Evolutionary conservation across 2,888 invertebrate genomes (phyloP).

Genomic region (Bembecia ichneumoniformis): DNA sequence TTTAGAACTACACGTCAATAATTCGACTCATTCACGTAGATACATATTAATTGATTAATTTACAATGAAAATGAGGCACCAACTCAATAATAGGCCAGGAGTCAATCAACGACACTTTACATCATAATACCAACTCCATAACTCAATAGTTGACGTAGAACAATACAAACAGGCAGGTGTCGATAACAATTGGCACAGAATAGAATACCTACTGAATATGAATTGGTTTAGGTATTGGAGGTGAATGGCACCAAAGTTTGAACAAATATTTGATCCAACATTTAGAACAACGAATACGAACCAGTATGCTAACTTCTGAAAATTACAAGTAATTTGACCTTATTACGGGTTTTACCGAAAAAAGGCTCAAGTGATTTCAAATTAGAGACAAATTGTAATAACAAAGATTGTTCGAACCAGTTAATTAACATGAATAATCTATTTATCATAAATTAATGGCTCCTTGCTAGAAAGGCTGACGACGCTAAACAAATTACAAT

Average conservation of each 20-base stretch:
- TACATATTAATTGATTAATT: slow-evolving; percentile 37
- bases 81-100: background rate
- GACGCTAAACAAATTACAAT: too few relatives aligned
- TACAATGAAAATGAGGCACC: slow-evolving; percentile 44
- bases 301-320: too few relatives aligned
- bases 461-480: too few relatives aligned
- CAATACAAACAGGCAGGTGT: background rate
- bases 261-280: background rate
- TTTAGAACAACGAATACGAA: too few relatives aligned
- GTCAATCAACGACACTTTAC: slow-evolving; percentile 1
- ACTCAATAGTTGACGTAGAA: background rate
- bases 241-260: background rate
- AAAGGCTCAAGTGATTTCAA: too few relatives aligned
- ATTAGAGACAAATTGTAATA: too few relatives aligned
- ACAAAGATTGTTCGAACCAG: too few relatives aligned
- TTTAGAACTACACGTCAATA: background rate
- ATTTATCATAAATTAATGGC: too few relatives aligned
- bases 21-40: background rate
- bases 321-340: too few relatives aligned
- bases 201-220: background rate
- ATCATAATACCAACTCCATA: background rate
- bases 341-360: too few relatives aligned
- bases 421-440: too few relatives aligned
- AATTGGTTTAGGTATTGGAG: background rate
- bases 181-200: background rate